phyloP scores from a whole-genome alignment of 1,140 invertebrate genomes.

The Onthophagus taurus region DNA sequence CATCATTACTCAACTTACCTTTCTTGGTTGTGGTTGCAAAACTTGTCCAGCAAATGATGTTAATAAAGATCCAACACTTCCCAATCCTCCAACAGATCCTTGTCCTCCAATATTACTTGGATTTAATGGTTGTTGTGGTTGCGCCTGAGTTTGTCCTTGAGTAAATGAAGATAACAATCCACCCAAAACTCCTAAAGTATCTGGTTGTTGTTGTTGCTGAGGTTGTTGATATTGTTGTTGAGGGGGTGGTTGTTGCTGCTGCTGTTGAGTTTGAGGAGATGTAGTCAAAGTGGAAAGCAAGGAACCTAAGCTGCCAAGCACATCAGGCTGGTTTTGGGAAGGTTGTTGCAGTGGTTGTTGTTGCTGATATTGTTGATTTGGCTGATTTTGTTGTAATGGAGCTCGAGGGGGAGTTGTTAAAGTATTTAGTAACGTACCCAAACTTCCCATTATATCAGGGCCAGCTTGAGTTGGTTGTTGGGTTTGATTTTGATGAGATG shows the following conservation, averaged over 20 bases:
- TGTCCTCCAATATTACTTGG: slow-evolving; percentile 25
- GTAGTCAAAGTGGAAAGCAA: slow-evolving; percentile 16
- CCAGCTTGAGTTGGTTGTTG: neutral
- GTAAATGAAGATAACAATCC: slow-evolving; percentile 5
- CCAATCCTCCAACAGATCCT: slow-evolving; percentile 29
- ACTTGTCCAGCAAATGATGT: slow-evolving; percentile 25
- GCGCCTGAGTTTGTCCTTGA: slow-evolving; percentile 17
- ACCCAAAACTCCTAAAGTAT: slow-evolving; percentile 7
- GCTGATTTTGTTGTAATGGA: slow-evolving; percentile 3
- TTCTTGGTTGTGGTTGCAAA: slow-evolving; percentile 9
- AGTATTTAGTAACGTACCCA: slow-evolving; percentile 4
- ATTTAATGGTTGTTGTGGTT: slow-evolving; percentile 13
- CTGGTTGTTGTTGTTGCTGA: slow-evolving; percentile 4
- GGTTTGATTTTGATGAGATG: neutral
- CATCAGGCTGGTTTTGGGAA: slow-evolving; percentile 18
- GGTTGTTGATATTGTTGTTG: slow-evolving; percentile 1
- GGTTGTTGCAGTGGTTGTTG: slow-evolving; percentile 5
- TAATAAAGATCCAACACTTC: slow-evolving; percentile 28
- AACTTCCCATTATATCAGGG: neutral
- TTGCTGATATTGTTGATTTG: too few relatives aligned
- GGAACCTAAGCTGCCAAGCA: slow-evolving; percentile 27
- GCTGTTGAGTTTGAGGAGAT: slow-evolving; percentile 8
- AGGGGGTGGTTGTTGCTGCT: slow-evolving; percentile 11
- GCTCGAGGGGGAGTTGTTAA: neutral
- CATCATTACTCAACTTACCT: slow-evolving; percentile 6